Conservation (phyloP, 2,113 vertebrate species). For the Oncorhynchus nerka region DNA sequence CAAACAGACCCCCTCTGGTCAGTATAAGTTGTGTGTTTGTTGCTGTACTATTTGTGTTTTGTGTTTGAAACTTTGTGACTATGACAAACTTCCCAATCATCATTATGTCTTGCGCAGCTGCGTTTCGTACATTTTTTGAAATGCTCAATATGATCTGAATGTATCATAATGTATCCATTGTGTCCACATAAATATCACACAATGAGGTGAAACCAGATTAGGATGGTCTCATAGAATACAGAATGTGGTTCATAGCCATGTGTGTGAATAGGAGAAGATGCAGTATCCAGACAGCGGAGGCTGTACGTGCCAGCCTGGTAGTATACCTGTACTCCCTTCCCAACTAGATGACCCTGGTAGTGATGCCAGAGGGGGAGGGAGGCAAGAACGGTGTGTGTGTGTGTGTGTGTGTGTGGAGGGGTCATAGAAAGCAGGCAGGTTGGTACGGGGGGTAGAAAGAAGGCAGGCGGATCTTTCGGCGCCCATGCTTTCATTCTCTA, state of each 20-base stretch:
- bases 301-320: no score
- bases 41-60: no score
- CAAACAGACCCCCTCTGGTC: no score
- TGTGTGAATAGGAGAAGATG: no score
- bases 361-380: no score
- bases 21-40: no score
- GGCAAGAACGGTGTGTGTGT: background rate
- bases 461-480: conserved; percentile 55
- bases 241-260: no score
- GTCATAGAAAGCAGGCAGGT: background rate
- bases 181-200: no score
- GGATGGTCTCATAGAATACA: no score
- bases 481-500: conserved; percentile 57
- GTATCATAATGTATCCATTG: conserved; percentile 24
- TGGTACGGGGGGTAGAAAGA: background rate
- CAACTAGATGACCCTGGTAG: background rate
- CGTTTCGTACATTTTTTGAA: conserved; percentile 44
- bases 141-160: conserved; percentile 29
- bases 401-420: background rate
- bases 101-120: conserved; percentile 34
- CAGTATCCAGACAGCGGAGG: no score
- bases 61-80: conserved; percentile 29
- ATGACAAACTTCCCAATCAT: conserved; percentile 34
- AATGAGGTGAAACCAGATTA: no score
- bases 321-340: no score